Conservation (phyloP, 2,888 invertebrate species). For the Hipparchia semele region DNA sequence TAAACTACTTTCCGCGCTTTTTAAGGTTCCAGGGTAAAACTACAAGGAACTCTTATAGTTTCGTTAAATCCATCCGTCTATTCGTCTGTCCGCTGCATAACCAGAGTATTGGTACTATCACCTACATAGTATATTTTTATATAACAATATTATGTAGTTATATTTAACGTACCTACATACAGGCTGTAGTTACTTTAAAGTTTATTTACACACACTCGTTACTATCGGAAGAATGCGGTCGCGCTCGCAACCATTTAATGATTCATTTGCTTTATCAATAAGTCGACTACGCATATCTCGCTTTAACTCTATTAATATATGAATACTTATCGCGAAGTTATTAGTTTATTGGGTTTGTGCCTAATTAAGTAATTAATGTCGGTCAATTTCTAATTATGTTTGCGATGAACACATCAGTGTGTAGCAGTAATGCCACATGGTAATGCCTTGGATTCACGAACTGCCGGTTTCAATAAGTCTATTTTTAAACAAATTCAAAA, state of each 20-base stretch:
- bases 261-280: constrained; percentile 74
- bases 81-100: background rate
- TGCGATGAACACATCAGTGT: no score
- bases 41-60: background rate
- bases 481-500: no score
- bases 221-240: constrained; percentile 76
- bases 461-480: no score
- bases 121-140: no score
- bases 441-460: no score
- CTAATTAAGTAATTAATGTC: no score
- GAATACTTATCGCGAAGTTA: constrained; percentile 12
- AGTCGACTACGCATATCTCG: constrained; percentile 40
- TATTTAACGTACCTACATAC: constrained; percentile 24
- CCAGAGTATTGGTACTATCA: background rate
- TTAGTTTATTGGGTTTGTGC: no score
- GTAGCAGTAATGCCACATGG: no score
- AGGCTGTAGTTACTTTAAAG: constrained; percentile 40
- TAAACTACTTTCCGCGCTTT: no score
- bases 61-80: background rate
- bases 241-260: constrained; percentile 66
- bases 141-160: no score
- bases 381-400: no score
- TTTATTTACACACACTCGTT: constrained; percentile 48
- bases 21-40: no score
- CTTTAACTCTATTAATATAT: constrained; percentile 20